phyloP scores from a whole-genome alignment of 2,113 vertebrate genomes.

The Dendropsophus ebraccatus region DNA sequence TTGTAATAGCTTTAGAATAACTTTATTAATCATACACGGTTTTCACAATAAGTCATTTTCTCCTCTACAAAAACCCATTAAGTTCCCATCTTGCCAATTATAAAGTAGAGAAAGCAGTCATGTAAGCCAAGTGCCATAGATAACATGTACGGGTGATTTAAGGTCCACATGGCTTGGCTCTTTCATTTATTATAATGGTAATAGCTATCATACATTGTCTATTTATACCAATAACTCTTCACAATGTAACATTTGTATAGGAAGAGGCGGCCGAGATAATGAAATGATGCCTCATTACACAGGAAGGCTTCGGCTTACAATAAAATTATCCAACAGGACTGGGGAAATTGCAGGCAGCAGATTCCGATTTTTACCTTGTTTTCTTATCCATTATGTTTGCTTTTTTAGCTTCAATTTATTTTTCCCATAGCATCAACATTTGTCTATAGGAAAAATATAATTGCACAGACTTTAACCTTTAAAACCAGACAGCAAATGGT shows the following conservation, averaged over 20 bases:
- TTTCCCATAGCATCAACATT: background rate
- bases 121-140: background rate
- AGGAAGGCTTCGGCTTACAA: background rate
- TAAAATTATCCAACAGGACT: constrained; percentile 26
- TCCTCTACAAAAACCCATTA: background rate
- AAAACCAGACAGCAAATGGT: background rate
- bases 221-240: constrained; percentile 36
- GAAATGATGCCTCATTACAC: constrained; percentile 51
- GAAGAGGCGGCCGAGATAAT: constrained; percentile 35
- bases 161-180: background rate
- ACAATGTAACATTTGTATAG: constrained; percentile 11
- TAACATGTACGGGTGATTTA: background rate
- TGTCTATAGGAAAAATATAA: too few relatives aligned
- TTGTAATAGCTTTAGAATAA: background rate
- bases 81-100: constrained; percentile 13
- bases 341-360: background rate
- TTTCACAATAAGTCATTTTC: background rate
- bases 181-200: constrained; percentile 1
- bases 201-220: background rate
- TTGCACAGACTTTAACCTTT: too few relatives aligned
- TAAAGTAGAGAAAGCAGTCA: background rate
- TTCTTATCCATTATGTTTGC: background rate
- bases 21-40: background rate
- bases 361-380: constrained; percentile 12
- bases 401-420: background rate